Base-by-base conservation (phyloP, 2,797 vertebrate genomes). In the Eremophila alpestris region DNA sequence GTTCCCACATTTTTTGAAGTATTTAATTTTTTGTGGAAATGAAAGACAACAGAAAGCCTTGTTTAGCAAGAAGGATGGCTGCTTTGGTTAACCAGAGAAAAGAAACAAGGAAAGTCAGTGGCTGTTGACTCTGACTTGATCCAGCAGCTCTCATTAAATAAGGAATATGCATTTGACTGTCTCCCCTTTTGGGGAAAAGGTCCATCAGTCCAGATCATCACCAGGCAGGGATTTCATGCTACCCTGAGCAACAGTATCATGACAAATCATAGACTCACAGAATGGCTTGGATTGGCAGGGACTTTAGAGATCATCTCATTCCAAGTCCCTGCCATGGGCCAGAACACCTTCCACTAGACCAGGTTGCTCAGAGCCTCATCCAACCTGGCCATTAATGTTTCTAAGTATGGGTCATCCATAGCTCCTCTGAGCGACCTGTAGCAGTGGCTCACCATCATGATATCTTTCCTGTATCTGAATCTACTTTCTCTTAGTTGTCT, bases 121-220 rank as follows among this genome's bases (percentile, higher is more conserved):
- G 27, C 26, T 75, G 46, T 77, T 80, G 20, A 29, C 32, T 74
- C 59, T 58, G 22, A 32, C 10, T 32, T 69, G 24, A 56, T 29
- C 63, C 52, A 63, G 20, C 15, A 80, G 5, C 19, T 56, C 24
- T 56, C 43, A 52, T 55, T 81, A 70, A 59, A 83, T 56, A 62
- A 63, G 5, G 15, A 22, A 45, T 38, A 45, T 43, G 15, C 5
- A 52, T 83, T 78, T 74, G 15, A 48, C 38, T 45, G 11, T 45
- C 51, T 65, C 19, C 8, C 0, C 2, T 65, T 79, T 30, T 0
- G 2, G 12, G 5, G 8, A 60, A 76, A 63, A 84, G 36, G 13
- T 55, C 11, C 11, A 22, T 26, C 21, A 65, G 7, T 45, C 5
- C 27, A 67, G 11, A 27, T 87, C 16, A 36, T 30, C 46, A 55